Base-by-base conservation (phyloP, 2,113 vertebrate genomes). In the Seriola quinqueradiata region DNA sequence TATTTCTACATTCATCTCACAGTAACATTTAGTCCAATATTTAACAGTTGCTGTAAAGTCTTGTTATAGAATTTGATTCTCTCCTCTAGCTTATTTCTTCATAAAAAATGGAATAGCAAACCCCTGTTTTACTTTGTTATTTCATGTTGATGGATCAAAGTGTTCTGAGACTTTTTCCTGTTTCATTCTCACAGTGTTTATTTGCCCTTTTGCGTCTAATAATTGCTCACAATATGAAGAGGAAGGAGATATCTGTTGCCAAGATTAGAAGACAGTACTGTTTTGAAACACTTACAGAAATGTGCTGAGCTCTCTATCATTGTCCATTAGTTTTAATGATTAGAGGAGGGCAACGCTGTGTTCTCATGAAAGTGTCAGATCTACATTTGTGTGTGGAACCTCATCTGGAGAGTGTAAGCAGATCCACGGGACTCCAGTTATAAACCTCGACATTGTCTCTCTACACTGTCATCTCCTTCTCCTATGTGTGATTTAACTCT, bases 391-490 rank as follows among this genome's bases (percentile, higher is more conserved):
- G 32, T 59, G 32, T 44, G 21, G 6, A 79, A 58, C 48, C 38
- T 70, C 40, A 65, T 69, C 60, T 52, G 25, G 34, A 69, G 38
- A 68, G 16, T 73, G 68, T 73, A 55, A 54, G 42, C 48, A 82
- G 52, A 67, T 48, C 79, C 59, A 60, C 44, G 7, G 63, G 48
- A 66, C 38, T 54, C 75, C 59, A 70, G 80, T 80, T 72, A 70
- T 34, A 50, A 16, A 14, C 17, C 57, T 59, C 34, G 10, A 12
- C 52, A 40, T 7, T 23, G 21, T 58, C n/a, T 74, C 34, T 23
- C 42, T n/a, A 7, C 32, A 28, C 23, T 74, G 50, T 52, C 65
- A 38, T 40, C 54, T 57, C 4, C 50, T 46, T 71, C 28, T 17
- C 3, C n/a, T 16, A 36, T 38, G n/a, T 16, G 23, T 32, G 55